Evolutionary conservation across 2,888 invertebrate genomes (phyloP).

Genomic region (Nomada hirtipes): DNA sequence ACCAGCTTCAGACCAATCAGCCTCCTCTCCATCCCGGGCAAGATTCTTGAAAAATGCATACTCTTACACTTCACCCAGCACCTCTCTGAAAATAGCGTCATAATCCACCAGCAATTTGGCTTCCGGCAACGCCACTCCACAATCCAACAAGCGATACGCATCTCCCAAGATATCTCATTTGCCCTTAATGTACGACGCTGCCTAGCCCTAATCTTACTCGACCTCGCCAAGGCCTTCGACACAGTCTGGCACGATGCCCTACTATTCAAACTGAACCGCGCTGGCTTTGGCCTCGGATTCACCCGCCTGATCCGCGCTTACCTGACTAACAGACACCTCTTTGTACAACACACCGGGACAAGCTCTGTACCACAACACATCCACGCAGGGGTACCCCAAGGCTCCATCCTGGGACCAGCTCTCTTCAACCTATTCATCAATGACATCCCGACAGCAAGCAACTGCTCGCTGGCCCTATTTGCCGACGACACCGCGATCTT

Average conservation of each 20-base stretch:
- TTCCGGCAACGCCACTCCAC: neutral
- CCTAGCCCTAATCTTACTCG: neutral
- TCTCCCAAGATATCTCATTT: neutral
- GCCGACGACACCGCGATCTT: constrained; percentile 1
- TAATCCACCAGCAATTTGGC: neutral
- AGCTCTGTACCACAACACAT: neutral
- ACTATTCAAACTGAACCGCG: neutral
- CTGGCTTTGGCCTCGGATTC: neutral
- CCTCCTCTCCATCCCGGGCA: neutral
- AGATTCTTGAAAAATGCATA: neutral
- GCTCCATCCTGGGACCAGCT: too few species aligned
- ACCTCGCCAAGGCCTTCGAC: constrained; percentile 7
- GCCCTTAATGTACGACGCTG: neutral
- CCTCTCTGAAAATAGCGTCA: neutral
- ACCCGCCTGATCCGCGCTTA: neutral
- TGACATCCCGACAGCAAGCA: neutral
- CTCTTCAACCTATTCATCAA: too few species aligned
- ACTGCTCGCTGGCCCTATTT: neutral
- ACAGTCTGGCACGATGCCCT: neutral
- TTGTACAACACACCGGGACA: neutral
- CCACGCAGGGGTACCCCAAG: too few species aligned
- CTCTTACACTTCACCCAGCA: neutral
- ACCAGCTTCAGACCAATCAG: neutral
- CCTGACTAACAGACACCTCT: neutral
- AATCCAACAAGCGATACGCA: neutral